Base-by-base conservation (phyloP, 2,797 vertebrate genomes). In the Myripristis jacobus region DNA sequence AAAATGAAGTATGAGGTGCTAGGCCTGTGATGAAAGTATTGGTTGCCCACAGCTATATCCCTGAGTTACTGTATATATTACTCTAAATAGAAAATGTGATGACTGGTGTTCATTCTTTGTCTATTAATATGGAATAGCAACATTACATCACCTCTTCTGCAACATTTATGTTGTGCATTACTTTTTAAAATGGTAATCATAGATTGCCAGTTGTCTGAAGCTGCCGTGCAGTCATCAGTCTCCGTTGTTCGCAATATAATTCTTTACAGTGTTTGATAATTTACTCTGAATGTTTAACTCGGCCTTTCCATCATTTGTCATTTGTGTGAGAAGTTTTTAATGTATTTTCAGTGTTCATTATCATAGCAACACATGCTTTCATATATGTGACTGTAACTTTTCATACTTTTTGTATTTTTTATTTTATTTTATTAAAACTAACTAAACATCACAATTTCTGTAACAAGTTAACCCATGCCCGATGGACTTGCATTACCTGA, bases 361-460 rank as follows among this genome's bases (percentile, higher is more conserved):
- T 67, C n/a, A 70, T 62, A 38, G 72, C 86, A 73, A 73, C 62
- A 6, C 65, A 80, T 86, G 73, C 71, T 89, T 93, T 91, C 90
- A 74, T 92, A 90, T 60, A 76, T 87, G 69, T 34, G 79, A 83
- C 73, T 91, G 84, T 87, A 88, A 82, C 67, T 67, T 19, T 27
- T 84, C 29, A 62, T 56, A 60, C 6, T 9, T 58, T 64, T 85
- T n/a, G n/a, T n/a, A n/a, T n/a, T n/a, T n/a, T n/a, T n/a, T n/a
- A n/a, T n/a, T n/a, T n/a, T 88, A 88, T 91, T 83, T 41, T 82
- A 87, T 89, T 87, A 88, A 92, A 90, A 75, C 13, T 60, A 63
- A 50, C 29, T 68, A 75, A 85, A 68, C 55, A 64, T 69, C 16
- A 36, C 3, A 34, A 1, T 27, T 44, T 21, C 15, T 3, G 15